Conservation (phyloP, 2,888 invertebrate genomes). For the Nephrotoma appendiculata region DNA sequence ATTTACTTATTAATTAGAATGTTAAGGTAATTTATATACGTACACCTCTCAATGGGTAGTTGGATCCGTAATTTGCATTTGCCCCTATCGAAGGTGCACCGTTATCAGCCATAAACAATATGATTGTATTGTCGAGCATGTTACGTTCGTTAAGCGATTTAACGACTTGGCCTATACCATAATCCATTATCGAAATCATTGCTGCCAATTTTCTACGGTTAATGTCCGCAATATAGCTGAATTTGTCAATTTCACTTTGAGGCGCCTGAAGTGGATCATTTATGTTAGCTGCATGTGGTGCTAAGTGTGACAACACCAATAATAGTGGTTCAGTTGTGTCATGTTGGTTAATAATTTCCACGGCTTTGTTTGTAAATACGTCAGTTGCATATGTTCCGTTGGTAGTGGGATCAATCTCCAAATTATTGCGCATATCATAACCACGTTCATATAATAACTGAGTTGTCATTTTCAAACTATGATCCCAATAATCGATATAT, state of each 20-base stretch:
- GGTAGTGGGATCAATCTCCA: slow-evolving; percentile 36
- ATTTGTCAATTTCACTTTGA: slow-evolving; percentile 49
- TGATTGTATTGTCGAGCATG: slow-evolving; percentile 66
- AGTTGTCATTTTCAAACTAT: slow-evolving; percentile 34
- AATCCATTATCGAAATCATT: slow-evolving; percentile 72
- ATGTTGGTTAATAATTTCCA: slow-evolving; percentile 44
- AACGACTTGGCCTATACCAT: slow-evolving; percentile 66
- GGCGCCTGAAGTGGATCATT: slow-evolving; percentile 58
- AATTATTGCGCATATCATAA: slow-evolving; percentile 37
- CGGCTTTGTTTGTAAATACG: slow-evolving; percentile 49
- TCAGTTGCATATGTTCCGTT: slow-evolving; percentile 52
- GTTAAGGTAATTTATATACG: neutral
- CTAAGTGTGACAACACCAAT: slow-evolving; percentile 62
- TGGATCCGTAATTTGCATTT: slow-evolving; percentile 58
- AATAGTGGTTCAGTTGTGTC: slow-evolving; percentile 51
- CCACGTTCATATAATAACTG: slow-evolving; percentile 29
- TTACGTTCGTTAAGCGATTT: slow-evolving; percentile 45
- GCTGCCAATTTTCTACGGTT: slow-evolving; percentile 57
- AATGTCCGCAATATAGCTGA: slow-evolving; percentile 48
- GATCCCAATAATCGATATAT: slow-evolving; percentile 64
- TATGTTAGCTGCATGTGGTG: slow-evolving; percentile 61
- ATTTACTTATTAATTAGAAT: neutral
- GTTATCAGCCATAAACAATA: slow-evolving; percentile 80
- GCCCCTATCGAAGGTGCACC: slow-evolving; percentile 64
- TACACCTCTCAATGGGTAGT: slow-evolving; percentile 64